A percentile compares a stretch with the other conserved stretches of the same genome.
These are phyloP conservation scores for Aelia acuminata DNA, from an alignment of 2,888 invertebrate species.

Conservation along the genomic window DNA sequence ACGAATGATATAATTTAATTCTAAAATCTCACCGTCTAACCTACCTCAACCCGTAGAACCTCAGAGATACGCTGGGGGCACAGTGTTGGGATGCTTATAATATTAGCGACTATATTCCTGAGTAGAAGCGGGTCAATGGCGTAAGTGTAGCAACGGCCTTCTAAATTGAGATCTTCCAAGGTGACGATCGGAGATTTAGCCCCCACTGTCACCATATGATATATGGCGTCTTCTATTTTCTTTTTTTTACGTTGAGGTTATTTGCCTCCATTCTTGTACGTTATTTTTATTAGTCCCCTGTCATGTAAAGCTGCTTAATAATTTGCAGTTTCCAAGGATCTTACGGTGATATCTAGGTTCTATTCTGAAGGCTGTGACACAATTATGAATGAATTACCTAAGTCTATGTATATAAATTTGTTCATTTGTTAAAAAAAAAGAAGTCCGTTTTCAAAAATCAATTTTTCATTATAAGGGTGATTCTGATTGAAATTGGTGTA, in stretches of 20 bases:
- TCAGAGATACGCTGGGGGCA: neutral
- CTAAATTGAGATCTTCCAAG: conserved; percentile 46
- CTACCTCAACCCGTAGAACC: neutral
- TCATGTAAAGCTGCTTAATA: neutral
- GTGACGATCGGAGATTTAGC: neutral
- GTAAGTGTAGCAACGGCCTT: conserved; percentile 16
- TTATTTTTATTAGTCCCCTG: neutral
- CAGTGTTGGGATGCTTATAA: neutral
- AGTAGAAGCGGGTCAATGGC: neutral
- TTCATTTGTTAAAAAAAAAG: no score
- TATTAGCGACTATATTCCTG: conserved; percentile 24
- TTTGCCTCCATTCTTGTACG: neutral
- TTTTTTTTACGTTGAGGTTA: conserved; percentile 9
- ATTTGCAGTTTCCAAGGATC: neutral
- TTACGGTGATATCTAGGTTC: neutral
- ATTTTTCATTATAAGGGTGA: no score
- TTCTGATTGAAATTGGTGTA: no score
- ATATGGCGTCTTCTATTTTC: neutral
- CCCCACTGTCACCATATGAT: neutral
- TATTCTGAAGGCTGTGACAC: neutral
- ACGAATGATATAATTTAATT: no score
- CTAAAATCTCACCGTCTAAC: neutral
- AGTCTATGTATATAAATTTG: no score
- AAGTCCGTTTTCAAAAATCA: no score
- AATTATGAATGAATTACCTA: neutral